These are phyloP conservation scores for Oscheius myriophilus DNA, from an alignment of 2,888 invertebrate species.

Conservation along the genomic window DNA sequence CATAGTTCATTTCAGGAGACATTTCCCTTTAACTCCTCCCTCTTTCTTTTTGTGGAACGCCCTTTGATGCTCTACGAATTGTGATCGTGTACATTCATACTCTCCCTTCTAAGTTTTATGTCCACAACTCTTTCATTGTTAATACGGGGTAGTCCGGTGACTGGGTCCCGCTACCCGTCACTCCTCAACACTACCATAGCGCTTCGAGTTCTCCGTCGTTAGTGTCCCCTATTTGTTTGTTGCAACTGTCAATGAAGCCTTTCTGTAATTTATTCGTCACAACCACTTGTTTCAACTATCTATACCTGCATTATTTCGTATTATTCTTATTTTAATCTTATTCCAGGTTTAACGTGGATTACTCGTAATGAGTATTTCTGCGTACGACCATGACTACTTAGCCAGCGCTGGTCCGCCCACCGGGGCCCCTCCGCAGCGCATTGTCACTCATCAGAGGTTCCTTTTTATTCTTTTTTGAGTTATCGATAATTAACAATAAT, in stretches of 20 bases:
- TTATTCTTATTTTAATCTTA: background rate
- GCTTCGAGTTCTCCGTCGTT: background rate
- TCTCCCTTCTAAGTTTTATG: background rate
- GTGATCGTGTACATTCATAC: conserved; percentile 14
- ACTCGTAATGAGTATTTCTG: conserved; percentile 18
- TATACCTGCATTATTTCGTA: background rate
- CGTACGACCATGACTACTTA: conserved; percentile 17
- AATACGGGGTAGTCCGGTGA: conserved; percentile 16
- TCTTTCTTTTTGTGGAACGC: background rate
- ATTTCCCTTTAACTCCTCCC: background rate
- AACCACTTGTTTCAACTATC: too few relatives aligned
- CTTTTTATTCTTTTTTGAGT: too few relatives aligned
- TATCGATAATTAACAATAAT: too few relatives aligned
- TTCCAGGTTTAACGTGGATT: too few relatives aligned
- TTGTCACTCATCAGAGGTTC: background rate
- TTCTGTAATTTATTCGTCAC: too few relatives aligned
- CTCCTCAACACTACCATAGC: background rate
- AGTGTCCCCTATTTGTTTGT: too few relatives aligned
- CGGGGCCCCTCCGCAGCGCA: background rate
- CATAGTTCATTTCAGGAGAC: conserved; percentile 16
- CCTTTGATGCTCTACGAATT: background rate
- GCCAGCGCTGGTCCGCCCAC: background rate
- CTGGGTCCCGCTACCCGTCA: too few relatives aligned
- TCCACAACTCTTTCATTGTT: conserved; percentile 1
- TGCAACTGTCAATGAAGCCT: too few relatives aligned